Evolutionary conservation across 2,888 invertebrate genomes (phyloP).

Genomic region (Caradrina clavipalpis): DNA sequence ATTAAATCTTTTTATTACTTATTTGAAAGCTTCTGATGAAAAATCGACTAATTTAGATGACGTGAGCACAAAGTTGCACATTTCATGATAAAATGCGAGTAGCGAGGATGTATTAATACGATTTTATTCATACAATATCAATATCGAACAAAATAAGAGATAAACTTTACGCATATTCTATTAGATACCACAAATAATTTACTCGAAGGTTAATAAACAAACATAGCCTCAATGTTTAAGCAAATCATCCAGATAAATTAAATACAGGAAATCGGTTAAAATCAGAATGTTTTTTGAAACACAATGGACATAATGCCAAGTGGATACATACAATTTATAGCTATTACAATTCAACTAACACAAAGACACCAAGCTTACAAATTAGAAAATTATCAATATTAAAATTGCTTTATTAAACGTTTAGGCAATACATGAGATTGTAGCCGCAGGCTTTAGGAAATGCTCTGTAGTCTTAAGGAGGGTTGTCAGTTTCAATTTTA

Average conservation of each 20-base stretch:
- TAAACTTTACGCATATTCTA: not conserved
- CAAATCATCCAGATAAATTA: conserved; percentile 7
- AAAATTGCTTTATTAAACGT: not conserved
- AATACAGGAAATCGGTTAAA: conserved; percentile 1
- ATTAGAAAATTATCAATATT: not conserved
- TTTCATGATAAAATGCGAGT: conserved; percentile 2
- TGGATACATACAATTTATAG: not conserved
- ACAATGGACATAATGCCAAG: not conserved
- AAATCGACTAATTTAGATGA: conserved; percentile 20
- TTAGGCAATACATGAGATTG: not conserved
- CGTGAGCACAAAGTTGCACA: conserved; percentile 1
- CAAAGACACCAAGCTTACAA: not conserved
- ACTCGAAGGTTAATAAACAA: conserved; percentile 4
- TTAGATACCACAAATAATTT: conserved; percentile 1
- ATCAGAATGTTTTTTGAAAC: not conserved
- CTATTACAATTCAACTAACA: not conserved
- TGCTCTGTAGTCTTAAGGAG: not conserved
- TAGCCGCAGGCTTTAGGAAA: conserved; percentile 18
- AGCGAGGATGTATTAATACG: not conserved
- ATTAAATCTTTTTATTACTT: conserved; percentile 45
- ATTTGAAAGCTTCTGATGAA: conserved; percentile 36
- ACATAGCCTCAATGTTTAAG: not conserved
- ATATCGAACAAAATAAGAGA: not conserved
- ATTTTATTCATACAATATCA: not conserved
- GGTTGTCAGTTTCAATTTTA: conserved; percentile 7